These are phyloP conservation scores for Melipona quadrifasciata DNA, from an alignment of 1,140 invertebrate genomes.

Conservation along the genomic window DNA sequence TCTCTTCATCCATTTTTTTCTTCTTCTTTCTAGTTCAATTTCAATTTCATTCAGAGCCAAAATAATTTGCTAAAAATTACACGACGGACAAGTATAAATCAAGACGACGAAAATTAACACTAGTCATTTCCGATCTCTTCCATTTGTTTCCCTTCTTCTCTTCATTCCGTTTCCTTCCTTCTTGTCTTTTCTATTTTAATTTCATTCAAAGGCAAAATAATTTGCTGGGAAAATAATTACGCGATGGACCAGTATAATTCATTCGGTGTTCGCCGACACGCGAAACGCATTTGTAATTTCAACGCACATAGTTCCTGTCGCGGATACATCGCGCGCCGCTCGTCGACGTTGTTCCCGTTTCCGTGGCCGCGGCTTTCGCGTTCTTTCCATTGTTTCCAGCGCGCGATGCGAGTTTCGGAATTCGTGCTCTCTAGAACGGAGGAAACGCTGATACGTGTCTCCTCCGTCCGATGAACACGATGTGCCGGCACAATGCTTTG, in stretches of 20 bases:
- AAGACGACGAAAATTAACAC: too few species aligned
- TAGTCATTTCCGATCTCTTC: too few species aligned
- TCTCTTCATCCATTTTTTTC: too few species aligned
- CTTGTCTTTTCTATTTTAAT: not conserved
- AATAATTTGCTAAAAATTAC: too few species aligned
- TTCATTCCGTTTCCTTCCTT: not conserved
- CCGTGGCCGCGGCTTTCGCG: not conserved
- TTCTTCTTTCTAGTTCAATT: too few species aligned
- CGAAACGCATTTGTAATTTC: conserved; percentile 8
- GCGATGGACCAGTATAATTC: conserved; percentile 13
- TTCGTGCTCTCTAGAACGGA: not conserved
- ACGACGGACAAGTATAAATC: too few species aligned
- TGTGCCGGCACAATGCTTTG: not conserved
- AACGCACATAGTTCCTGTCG: not conserved
- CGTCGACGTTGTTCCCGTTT: not conserved
- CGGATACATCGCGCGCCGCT: too few species aligned
- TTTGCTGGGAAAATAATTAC: conserved; percentile 10
- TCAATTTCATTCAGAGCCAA: too few species aligned
- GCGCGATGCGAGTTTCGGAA: not conserved
- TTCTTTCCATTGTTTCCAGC: not conserved
- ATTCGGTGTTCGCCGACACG: not conserved
- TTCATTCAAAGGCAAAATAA: not conserved
- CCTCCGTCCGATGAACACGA: not conserved
- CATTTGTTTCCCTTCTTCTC: not conserved
- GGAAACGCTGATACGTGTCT: not conserved